phyloP scores from a whole-genome alignment of 35 echinoderm and acorn worm species.

The Ophioderma brevispina region DNA sequence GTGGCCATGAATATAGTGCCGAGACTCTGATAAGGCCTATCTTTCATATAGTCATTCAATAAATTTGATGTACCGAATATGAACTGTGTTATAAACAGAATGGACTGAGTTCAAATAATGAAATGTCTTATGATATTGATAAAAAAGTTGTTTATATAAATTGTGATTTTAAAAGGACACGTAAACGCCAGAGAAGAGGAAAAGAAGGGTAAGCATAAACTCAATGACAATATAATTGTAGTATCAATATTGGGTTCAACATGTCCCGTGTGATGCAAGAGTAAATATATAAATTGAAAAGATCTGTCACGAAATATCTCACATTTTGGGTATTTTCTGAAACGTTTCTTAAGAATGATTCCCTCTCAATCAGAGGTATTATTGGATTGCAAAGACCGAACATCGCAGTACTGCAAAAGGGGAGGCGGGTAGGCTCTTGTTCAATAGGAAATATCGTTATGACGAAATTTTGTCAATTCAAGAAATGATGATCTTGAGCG shows the following conservation, averaged over 20 bases:
- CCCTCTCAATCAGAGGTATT: neutral
- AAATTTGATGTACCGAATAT: too few species aligned
- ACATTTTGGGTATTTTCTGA: neutral
- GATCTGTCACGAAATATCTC: neutral
- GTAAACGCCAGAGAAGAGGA: too few species aligned
- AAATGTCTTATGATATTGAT: too few species aligned
- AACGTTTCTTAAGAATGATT: neutral
- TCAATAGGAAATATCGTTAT: neutral
- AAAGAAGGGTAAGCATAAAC: too few species aligned
- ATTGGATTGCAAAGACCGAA: neutral
- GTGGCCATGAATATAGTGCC: too few species aligned
- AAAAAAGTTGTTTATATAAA: too few species aligned
- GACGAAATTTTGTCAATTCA: neutral
- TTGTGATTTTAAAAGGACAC: too few species aligned
- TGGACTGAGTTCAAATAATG: too few species aligned
- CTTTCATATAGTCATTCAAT: too few species aligned
- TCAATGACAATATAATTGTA: too few species aligned
- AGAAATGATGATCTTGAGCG: neutral
- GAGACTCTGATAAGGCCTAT: too few species aligned
- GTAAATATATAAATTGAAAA: neutral
- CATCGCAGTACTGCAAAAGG: neutral
- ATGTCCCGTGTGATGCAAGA: neutral
- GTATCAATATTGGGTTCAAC: neutral
- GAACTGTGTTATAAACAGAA: too few species aligned
- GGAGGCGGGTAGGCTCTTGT: neutral